A percentile compares a stretch with the other conserved stretches of the same genome.
Evolutionary conservation across 2,797 vertebrate genomes (phyloP).

Genomic region (Glossophaga mutica): DNA sequence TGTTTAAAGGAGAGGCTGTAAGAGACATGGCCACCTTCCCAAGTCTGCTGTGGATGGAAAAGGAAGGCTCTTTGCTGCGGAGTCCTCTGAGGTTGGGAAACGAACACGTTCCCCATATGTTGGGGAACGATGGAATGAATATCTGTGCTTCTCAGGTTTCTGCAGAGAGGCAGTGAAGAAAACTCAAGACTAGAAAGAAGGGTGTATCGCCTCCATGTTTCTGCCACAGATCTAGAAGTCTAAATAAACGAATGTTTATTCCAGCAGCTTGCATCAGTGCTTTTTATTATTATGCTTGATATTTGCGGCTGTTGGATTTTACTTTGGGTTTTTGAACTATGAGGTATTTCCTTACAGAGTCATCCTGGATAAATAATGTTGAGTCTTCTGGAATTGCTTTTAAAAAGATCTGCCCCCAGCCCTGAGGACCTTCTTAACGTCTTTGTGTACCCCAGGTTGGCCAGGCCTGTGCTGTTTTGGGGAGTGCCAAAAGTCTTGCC

Average conservation of each 20-base stretch:
- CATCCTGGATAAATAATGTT: neutral
- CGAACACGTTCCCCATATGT: no score
- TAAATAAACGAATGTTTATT: neutral
- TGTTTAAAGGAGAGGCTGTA: neutral
- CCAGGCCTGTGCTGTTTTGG: neutral
- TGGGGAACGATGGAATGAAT: neutral
- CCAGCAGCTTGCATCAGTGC: neutral
- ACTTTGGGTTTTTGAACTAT: neutral
- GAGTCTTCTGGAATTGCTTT: neutral
- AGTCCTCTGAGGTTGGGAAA: neutral
- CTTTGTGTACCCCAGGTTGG: neutral
- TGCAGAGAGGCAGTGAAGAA: neutral
- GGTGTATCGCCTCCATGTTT: neutral
- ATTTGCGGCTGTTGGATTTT: neutral
- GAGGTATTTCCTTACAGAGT: neutral
- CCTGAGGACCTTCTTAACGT: neutral
- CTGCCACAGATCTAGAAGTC: neutral
- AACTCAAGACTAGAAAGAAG: neutral
- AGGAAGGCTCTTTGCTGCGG: neutral
- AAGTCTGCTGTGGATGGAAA: neutral
- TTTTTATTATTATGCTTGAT: neutral
- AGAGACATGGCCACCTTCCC: neutral
- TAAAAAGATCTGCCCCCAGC: neutral
- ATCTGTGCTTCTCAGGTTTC: neutral
- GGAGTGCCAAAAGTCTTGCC: neutral